phyloP scores from a whole-genome alignment of 2,113 vertebrate species.

The Micronycteris hirsuta region DNA sequence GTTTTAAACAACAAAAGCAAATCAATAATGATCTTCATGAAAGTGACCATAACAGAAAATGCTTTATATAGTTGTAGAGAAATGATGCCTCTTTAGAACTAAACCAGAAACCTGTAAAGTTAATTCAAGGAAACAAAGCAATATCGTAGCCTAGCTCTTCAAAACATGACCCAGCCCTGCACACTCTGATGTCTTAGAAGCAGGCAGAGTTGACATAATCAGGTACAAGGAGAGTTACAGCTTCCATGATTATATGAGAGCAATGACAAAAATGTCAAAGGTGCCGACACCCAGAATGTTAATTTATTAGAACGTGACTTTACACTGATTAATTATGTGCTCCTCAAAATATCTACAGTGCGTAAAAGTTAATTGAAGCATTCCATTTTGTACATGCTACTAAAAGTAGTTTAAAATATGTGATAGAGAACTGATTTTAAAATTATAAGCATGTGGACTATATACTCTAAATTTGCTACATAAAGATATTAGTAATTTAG shows the following conservation, averaged over 20 bases:
- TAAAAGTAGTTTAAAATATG: constrained; percentile 59
- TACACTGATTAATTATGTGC: constrained; percentile 70
- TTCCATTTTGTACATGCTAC: constrained; percentile 61
- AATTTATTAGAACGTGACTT: constrained; percentile 74
- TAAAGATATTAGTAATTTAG: constrained; percentile 10
- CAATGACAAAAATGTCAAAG: constrained; percentile 71
- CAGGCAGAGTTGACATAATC: constrained; percentile 7
- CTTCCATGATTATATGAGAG: constrained; percentile 59
- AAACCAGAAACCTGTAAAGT: constrained; percentile 16
- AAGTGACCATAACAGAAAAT: background rate
- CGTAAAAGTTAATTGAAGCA: constrained; percentile 69
- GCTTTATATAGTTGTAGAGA: background rate
- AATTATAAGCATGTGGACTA: constrained; percentile 14
- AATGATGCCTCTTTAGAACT: background rate
- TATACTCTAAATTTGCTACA: constrained; percentile 33
- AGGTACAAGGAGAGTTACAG: constrained; percentile 40
- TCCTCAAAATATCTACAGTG: constrained; percentile 65
- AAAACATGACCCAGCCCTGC: constrained; percentile 33
- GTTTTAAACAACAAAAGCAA: constrained; percentile 2
- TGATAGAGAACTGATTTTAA: constrained; percentile 53
- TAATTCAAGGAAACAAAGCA: constrained; percentile 29
- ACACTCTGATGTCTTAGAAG: constrained; percentile 18
- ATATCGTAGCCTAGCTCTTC: background rate
- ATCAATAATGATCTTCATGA: background rate
- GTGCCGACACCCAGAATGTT: constrained; percentile 63